Evolutionary conservation across 1,140 invertebrate genomes (phyloP).

Genomic region (Habropoda laboriosa): DNA sequence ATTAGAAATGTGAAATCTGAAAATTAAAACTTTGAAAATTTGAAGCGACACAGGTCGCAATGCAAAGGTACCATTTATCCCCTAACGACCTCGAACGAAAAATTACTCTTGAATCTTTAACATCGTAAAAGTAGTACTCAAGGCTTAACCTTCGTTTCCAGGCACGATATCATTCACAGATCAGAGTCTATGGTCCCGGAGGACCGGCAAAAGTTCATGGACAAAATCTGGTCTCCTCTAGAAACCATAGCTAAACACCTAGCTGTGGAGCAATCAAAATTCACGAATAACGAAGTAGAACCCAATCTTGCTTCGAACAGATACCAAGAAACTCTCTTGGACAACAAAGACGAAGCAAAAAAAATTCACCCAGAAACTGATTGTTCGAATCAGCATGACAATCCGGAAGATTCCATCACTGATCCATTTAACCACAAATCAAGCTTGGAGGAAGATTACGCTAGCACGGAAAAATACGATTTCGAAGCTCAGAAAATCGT

Average conservation of each 20-base stretch:
- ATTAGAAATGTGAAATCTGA: no score
- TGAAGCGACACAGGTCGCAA: no score
- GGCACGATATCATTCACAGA: conserved; percentile 71
- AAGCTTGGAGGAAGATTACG: conserved; percentile 51
- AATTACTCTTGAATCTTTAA: not conserved
- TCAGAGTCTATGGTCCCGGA: conserved; percentile 63
- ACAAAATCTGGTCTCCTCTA: conserved; percentile 71
- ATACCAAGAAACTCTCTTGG: conserved; percentile 63
- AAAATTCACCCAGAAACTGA: not conserved
- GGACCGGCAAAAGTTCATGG: conserved; percentile 62
- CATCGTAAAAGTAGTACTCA: not conserved
- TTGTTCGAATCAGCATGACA: not conserved
- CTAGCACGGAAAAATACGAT: conserved; percentile 51
- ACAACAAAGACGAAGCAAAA: conserved; percentile 11
- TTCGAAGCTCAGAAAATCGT: conserved; percentile 53
- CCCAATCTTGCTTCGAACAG: conserved; percentile 23
- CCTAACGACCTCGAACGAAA: not conserved
- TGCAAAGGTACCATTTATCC: no score
- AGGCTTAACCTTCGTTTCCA: conserved; percentile 53
- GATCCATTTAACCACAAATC: conserved; percentile 49
- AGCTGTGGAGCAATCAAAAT: conserved; percentile 65
- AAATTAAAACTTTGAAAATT: no score
- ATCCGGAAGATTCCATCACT: conserved; percentile 7
- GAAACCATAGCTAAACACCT: conserved; percentile 74
- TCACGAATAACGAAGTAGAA: conserved; percentile 35